These are phyloP conservation scores for Phaethornis superciliosus DNA, from an alignment of 2,113 vertebrate genomes.

Conservation along the genomic window DNA sequence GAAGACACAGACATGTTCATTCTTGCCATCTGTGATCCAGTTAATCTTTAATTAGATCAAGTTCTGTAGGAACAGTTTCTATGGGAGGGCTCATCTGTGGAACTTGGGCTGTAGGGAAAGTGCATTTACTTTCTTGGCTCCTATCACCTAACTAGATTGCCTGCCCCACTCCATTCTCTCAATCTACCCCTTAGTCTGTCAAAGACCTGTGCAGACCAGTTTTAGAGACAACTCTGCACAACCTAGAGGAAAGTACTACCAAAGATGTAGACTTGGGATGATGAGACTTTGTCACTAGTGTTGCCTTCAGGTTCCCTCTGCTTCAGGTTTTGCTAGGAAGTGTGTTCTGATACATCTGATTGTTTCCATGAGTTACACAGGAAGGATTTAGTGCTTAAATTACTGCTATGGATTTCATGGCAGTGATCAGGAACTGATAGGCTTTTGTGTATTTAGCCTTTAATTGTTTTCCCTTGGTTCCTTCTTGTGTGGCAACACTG, in stretches of 20 bases:
- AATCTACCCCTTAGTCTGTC: background rate
- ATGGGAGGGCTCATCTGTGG: background rate
- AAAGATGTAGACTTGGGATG: background rate
- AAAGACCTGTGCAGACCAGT: background rate
- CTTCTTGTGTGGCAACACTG: background rate
- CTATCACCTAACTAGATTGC: background rate
- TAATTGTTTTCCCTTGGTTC: background rate
- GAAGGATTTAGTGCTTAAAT: background rate
- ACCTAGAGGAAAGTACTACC: background rate
- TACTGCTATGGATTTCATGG: background rate
- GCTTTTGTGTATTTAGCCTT: background rate
- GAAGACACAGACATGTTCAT: background rate
- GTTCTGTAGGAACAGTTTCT: conserved; percentile 9
- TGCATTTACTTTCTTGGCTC: background rate
- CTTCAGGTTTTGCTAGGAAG: background rate
- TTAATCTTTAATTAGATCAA: conserved; percentile 37
- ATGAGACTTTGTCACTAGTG: background rate
- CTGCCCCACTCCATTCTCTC: background rate
- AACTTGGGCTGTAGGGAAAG: background rate
- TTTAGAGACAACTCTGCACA: background rate
- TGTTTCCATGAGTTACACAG: background rate
- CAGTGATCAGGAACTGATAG: background rate
- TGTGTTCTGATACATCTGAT: background rate
- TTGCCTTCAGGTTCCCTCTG: background rate
- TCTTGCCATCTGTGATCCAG: background rate